Evolutionary conservation across 2,888 invertebrate genomes (phyloP).

Genomic region (Yponomeuta sedellus): DNA sequence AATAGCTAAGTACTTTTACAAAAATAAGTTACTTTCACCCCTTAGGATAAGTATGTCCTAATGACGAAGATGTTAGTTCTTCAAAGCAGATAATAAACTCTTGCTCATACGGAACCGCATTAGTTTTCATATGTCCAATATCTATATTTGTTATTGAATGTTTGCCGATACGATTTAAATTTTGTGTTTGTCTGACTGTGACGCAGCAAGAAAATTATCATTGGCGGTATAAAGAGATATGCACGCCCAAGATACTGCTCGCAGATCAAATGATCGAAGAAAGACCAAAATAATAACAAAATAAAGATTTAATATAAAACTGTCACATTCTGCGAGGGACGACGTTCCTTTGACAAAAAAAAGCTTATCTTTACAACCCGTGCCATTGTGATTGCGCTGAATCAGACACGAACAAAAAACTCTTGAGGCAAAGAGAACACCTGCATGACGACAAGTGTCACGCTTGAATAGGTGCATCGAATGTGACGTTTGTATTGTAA

Average conservation of each 20-base stretch:
- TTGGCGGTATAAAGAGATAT: conserved; percentile 55
- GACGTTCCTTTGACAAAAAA: too few species aligned
- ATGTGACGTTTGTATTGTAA: not conserved
- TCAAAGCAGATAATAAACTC: too few species aligned
- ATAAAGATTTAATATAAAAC: not conserved
- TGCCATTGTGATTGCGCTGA: not conserved
- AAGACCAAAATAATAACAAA: too few species aligned
- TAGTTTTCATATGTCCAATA: conserved; percentile 26
- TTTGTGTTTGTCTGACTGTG: not conserved
- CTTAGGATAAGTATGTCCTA: too few species aligned
- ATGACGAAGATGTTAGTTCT: too few species aligned
- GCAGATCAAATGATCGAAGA: conserved; percentile 5
- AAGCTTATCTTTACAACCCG: too few species aligned
- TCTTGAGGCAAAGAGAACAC: not conserved
- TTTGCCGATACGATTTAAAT: not conserved
- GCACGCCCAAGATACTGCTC: conserved; percentile 41
- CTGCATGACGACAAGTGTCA: conserved; percentile 11
- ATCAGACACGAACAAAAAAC: not conserved
- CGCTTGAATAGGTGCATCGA: conserved; percentile 1
- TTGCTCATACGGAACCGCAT: conserved; percentile 28
- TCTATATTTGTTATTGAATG: not conserved
- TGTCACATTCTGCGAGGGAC: not conserved
- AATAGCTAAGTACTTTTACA: too few species aligned
- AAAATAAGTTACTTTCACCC: too few species aligned
- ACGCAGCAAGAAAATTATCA: conserved; percentile 48